Evolutionary conservation across 1,140 invertebrate species (phyloP), one percentile per base, ranked within the genome.

Genomic region (Anastatus disparis): DNA sequence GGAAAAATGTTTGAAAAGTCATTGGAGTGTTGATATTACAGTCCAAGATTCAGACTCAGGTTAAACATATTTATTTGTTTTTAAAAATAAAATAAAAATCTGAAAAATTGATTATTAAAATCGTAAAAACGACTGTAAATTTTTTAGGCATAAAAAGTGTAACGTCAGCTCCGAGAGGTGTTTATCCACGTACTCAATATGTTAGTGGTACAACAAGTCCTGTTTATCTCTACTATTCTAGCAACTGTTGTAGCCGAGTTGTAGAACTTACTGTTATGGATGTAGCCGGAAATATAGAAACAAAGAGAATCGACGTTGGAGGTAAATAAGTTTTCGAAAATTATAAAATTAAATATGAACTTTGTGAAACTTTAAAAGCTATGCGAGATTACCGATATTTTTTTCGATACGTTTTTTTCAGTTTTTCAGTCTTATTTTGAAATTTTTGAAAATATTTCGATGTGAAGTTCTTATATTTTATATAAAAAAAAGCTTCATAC

Each of bases 21-120:
- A 82, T 42, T 92, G 90, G 90, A 89, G 88, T n/a, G 77, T 89
- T 2, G 89, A 89, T 20, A 80, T 91, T 12, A 85, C 85, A 1
- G 86, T 88, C 2, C 87, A 89, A 71, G 90, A 91, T 74, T 78
- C 82, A 65, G 82, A 87, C 24, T 87, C 84, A 76, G 88, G 88
- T 88, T 78, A 75, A 53, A 48, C 59, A n/a, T n/a, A n/a, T 50
- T 38, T 12, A 46, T n/a, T 61, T 46, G n/a, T 27, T 61, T 46
- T 3, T 10, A 35, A 35, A 35, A 35, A 6, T 35, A 6, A 35
- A 35, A 35, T 35, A 10, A 35, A 6, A 6, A 35, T 35, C 10
- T 35, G 4, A 35, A 35, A 35, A 10, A 35, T 10, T 44, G 42
- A n/a, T n/a, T n/a, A n/a, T n/a, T n/a, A n/a, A n/a, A n/a, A n/a